Evolutionary conservation across 2,888 invertebrate species (phyloP).

Genomic region (Macaria notata): DNA sequence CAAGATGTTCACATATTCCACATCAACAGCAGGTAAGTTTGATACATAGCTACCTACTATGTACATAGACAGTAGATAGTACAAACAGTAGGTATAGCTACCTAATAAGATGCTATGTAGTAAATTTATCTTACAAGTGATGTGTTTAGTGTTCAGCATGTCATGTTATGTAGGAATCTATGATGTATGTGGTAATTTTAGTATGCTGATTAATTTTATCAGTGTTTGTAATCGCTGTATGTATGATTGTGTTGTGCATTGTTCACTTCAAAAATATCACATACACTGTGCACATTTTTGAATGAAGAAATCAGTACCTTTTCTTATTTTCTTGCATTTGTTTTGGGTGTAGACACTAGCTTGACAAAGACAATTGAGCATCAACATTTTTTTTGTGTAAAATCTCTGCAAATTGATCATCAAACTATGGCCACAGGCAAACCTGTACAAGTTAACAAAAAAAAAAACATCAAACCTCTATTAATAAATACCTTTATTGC

Average conservation of each 20-base stretch:
- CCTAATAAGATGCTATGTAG: background rate
- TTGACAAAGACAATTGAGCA: no score
- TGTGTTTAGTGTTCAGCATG: constrained; percentile 10
- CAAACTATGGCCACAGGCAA: no score
- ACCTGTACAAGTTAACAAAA: no score
- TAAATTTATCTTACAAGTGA: constrained; percentile 8
- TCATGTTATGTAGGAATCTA: constrained; percentile 15
- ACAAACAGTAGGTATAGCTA: background rate
- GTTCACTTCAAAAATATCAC: background rate
- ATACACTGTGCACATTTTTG: background rate
- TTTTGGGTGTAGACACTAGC: no score
- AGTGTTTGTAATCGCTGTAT: constrained; percentile 21
- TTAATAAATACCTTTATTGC: no score
- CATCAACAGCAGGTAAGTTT: constrained; percentile 18
- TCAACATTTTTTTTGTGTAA: no score
- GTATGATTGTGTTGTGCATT: constrained; percentile 16
- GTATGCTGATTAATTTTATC: constrained; percentile 24
- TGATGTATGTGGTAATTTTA: constrained; percentile 21
- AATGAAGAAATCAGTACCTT: background rate
- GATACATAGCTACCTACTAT: background rate
- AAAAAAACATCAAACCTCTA: no score
- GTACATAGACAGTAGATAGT: background rate
- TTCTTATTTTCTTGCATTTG: no score
- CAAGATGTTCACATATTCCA: constrained; percentile 11
- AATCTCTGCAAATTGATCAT: no score